Evolutionary conservation across 2,888 invertebrate genomes (phyloP).

Genomic region (Gortyna flavago): DNA sequence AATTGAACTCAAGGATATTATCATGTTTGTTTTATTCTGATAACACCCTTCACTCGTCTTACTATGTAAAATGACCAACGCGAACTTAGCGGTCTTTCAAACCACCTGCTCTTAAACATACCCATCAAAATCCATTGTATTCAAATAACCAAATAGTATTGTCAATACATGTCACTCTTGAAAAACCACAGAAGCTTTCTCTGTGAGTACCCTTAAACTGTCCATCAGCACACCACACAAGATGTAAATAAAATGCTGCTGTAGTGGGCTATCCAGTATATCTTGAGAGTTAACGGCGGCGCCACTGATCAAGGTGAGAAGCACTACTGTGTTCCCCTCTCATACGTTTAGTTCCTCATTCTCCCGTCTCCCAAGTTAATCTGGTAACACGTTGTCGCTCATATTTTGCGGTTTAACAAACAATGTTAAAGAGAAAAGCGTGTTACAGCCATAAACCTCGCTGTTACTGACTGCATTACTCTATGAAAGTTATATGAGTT

Average conservation of each 20-base stretch:
- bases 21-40: background rate
- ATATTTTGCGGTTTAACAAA: slow-evolving; percentile 47
- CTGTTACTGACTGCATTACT: slow-evolving; percentile 37
- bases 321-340: background rate
- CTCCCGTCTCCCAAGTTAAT: background rate
- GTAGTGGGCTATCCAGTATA: background rate
- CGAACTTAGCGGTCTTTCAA: background rate
- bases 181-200: slow-evolving; percentile 40
- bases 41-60: too few relatives aligned
- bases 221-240: slow-evolving; percentile 4
- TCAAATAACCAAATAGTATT: slow-evolving; percentile 20
- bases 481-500: slow-evolving; percentile 52
- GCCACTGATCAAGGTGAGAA: slow-evolving; percentile 2
- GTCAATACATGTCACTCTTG: slow-evolving; percentile 3
- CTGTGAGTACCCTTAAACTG: slow-evolving; percentile 21
- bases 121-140: slow-evolving; percentile 21
- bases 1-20: slow-evolving; percentile 6
- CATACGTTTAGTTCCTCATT: slow-evolving; percentile 13
- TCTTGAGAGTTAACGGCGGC: background rate
- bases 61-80: background rate
- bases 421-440: slow-evolving; percentile 38
- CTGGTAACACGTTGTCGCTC: slow-evolving; percentile 5
- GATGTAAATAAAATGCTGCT: background rate
- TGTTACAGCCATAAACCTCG: slow-evolving; percentile 36
- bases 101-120: background rate